Base-by-base conservation (phyloP, 1,140 invertebrate species). In the Camponotus floridanus region DNA sequence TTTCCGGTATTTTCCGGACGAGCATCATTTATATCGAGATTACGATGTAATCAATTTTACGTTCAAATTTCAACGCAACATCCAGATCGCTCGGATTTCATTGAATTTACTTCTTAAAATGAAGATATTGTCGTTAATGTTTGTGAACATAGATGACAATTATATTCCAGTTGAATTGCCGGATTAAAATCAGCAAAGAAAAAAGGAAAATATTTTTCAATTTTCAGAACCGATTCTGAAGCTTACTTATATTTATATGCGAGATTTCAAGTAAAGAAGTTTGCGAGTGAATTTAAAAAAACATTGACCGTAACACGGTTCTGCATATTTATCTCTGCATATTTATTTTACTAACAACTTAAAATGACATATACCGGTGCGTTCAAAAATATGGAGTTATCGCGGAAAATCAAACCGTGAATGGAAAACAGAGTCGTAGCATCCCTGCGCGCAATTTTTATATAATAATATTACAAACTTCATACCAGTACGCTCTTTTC, bases 171-270 rank as follows among this genome's bases (percentile, higher is more conserved):
- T 74, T 48, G 26, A 61, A 62, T 73, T 21, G 31, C 11, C 39
- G 18, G 67, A 71, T 81, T 81, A 81, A 33, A 59, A 36, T 55
- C 48, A 71, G 59, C 36, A 59, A 45, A 15, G 18, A 36, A 59
- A 71, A n/a, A 36, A 26, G 31, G n/a, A 65, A 21, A 73, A 73
- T 15, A 48, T 21, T 31, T 51, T 51, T 51, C 48, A 51, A 18
- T 18, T 51, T 51, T 51, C 4, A 51, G 15, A 51, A 51, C 26
- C 15, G 18, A 59, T 73, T 13, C 13, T 21, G 3, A 6, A 45
- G 26, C 64, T 80, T 81, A 81, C 67, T 81, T 81, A 71, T 57
- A 81, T 73, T 81, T 81, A 45, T 61, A 81, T 18, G 21, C 36
- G 71, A 73, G 55, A 61, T 61, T 74, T 73, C 0, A 18, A 55